These are phyloP conservation scores for Sebastes schlegelii DNA, from an alignment of 2,113 vertebrate genomes.

Conservation along the genomic window DNA sequence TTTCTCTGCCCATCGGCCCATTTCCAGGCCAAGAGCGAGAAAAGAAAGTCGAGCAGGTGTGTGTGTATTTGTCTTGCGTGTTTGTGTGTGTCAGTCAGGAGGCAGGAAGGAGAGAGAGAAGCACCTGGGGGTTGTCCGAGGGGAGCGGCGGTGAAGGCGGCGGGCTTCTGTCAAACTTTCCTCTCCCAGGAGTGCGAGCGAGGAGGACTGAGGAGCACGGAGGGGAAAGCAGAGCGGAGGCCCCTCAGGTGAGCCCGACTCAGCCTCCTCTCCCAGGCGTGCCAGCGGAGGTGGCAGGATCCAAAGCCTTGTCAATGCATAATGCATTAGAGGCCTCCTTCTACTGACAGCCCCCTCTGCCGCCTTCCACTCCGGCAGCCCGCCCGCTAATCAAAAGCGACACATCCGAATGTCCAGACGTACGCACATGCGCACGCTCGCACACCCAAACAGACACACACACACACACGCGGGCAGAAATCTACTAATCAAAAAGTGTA, in stretches of 20 bases:
- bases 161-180: constrained; percentile 72
- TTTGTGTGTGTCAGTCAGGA: constrained; percentile 56
- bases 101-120: constrained; percentile 12
- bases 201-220: constrained; percentile 44
- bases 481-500: constrained; percentile 99
- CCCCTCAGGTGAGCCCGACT: constrained; percentile 87
- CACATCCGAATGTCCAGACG: constrained; percentile 98
- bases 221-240: constrained; percentile 33
- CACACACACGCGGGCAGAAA: constrained; percentile 87
- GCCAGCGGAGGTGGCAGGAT: constrained; percentile 88
- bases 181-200: constrained; percentile 39
- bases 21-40: constrained; percentile 74
- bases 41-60: constrained; percentile 39
- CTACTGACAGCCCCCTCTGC: constrained; percentile 96
- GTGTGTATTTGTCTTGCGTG: constrained; percentile 53
- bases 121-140: constrained; percentile 64
- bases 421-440: constrained; percentile 45
- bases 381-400: constrained; percentile 97
- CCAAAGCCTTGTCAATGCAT: constrained; percentile 94
- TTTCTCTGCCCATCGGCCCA: constrained; percentile 80
- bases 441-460: constrained; percentile 79
- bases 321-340: constrained; percentile 96
- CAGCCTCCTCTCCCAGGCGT: constrained; percentile 91
- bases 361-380: constrained; percentile 93
- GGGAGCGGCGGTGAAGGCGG: constrained; percentile 22